Evolutionary conservation across 1,140 invertebrate genomes (phyloP).

Genomic region (Musca vetustissima): DNA sequence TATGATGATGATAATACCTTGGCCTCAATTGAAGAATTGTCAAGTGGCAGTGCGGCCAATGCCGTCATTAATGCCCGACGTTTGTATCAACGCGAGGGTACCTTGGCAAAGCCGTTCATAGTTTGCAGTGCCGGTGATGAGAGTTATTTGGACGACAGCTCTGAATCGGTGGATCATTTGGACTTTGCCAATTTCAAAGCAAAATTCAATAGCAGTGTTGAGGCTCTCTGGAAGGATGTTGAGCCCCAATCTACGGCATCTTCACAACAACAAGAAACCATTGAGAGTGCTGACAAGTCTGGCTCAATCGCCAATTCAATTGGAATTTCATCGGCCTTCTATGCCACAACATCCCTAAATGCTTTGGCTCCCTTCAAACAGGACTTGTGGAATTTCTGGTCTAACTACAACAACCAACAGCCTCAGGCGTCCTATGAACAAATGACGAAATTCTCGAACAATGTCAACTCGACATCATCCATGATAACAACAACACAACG

Average conservation of each 20-base stretch:
- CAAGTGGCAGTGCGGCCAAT: slow-evolving; percentile 9
- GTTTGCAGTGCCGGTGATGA: background rate
- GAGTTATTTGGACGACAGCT: background rate
- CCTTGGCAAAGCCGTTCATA: background rate
- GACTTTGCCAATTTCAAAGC: slow-evolving; percentile 66
- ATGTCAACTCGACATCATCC: slow-evolving; percentile 13
- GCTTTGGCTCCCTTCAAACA: slow-evolving; percentile 22
- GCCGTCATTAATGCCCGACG: slow-evolving; percentile 10
- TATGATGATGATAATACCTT: slow-evolving; percentile 27
- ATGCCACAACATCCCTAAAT: slow-evolving; percentile 19
- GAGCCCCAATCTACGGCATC: slow-evolving; percentile 38
- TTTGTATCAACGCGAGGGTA: slow-evolving; percentile 27
- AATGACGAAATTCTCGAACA: background rate
- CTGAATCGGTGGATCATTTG: slow-evolving; percentile 54
- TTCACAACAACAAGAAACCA: background rate
- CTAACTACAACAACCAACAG: slow-evolving; percentile 32
- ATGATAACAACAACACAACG: slow-evolving; percentile 10
- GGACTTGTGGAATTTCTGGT: slow-evolving; percentile 33
- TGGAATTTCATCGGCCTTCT: slow-evolving; percentile 4
- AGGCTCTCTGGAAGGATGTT: slow-evolving; percentile 63
- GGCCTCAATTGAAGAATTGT: slow-evolving; percentile 17
- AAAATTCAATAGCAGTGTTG: slow-evolving; percentile 67
- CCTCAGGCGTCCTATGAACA: slow-evolving; percentile 8
- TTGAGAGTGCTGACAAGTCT: too few species aligned
- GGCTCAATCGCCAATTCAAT: background rate